Conservation (phyloP, 2,113 vertebrate genomes). For the Ceyx cyanopectus region DNA sequence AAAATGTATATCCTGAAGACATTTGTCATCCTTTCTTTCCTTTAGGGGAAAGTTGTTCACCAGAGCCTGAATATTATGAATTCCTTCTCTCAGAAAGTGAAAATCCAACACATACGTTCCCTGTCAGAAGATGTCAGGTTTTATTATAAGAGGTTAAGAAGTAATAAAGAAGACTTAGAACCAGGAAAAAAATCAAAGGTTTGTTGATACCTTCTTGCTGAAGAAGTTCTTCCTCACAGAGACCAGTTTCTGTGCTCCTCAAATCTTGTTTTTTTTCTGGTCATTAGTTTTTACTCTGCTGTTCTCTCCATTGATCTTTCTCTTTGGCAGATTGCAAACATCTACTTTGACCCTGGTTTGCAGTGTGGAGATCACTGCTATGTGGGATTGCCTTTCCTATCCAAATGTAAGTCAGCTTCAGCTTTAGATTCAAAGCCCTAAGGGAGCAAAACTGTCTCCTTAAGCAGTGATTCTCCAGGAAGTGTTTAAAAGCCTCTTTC, state of each 20-base stretch:
- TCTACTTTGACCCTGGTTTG: slow-evolving; percentile 96
- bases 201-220: slow-evolving; percentile 20
- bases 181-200: slow-evolving; percentile 97
- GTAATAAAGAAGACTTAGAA: slow-evolving; percentile 94
- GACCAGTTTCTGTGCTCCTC: not conserved
- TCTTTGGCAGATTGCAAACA: slow-evolving; percentile 92
- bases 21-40: slow-evolving; percentile 16
- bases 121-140: slow-evolving; percentile 93
- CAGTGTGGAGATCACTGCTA: slow-evolving; percentile 96
- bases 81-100: slow-evolving; percentile 96
- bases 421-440: not conserved
- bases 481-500: not conserved
- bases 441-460: not conserved
- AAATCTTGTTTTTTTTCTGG: not conserved
- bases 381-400: slow-evolving; percentile 93
- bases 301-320: not conserved
- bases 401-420: slow-evolving; percentile 88
- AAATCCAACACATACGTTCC: slow-evolving; percentile 92
- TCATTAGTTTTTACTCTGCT: not conserved
- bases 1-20: not conserved
- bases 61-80: slow-evolving; percentile 94
- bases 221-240: not conserved
- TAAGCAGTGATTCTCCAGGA: not conserved
- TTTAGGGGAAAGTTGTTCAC: slow-evolving; percentile 94
- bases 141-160: slow-evolving; percentile 92